Base-by-base conservation (phyloP, 2,113 vertebrate species). In the Alexandromys fortis region DNA sequence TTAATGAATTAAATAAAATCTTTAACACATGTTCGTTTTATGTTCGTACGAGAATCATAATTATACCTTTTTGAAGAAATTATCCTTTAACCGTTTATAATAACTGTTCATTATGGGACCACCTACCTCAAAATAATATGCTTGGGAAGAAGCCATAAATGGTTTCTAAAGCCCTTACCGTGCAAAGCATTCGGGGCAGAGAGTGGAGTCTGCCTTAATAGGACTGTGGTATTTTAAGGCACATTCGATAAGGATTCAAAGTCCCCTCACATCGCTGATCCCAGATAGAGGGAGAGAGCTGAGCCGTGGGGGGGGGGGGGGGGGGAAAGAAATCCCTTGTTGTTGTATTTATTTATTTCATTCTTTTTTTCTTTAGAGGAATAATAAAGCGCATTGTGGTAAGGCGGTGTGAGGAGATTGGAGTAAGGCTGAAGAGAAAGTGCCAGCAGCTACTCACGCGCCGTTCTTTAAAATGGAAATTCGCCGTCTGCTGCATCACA, bases 381-480 rank as follows among this genome's bases (percentile, higher is more conserved):
- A 99, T 99, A 98, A 98, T 98, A 98, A 99, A 98, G 97, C 97
- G 98, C 98, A 98, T 98, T 99, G 98, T 98, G 98, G 98, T 98
- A 98, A 98, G 97, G 98, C 98, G 98, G 98, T 98, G 98, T 98
- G 98, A 98, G 98, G 97, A 98, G 98, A 98, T 98, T 98, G 97
- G 98, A 98, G 98, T 98, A 98, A 98, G 98, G 98, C 98, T 98
- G 98, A 97, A 98, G 98, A 98, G 97, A 98, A 96, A 98, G 98
- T 98, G 98, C 98, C 98, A 99, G 98, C 98, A 98, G 98, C 98
- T 98, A 98, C 98, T 98, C 98, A 97, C 96, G 98, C 98, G 49
- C 49, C 98, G 98, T 98, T 98, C 98, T 99, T 98, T 98, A 98
- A 99, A 99, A 99, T 99, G 98, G 98, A 99, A 99, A 99, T 99